Base-by-base conservation (phyloP, 2,797 vertebrate species). In the Pangasius macronema region DNA sequence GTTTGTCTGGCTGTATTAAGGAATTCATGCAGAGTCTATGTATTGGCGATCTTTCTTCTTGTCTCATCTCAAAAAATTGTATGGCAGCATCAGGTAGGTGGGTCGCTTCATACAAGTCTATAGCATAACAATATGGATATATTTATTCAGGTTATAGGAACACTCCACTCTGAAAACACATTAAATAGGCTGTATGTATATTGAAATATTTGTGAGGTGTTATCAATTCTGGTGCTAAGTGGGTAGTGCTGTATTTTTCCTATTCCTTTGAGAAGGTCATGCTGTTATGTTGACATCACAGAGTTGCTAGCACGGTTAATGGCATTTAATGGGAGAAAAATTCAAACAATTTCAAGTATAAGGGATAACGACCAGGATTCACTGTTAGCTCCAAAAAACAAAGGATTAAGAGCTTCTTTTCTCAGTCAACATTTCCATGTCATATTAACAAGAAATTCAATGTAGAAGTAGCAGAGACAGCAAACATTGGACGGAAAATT, bases 101-200 rank as follows among this genome's bases (percentile, higher is more conserved):
- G 16, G 86, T 88, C 22, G 57, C 76, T 57, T 73, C 85, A 59
- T 90, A 79, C 82, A 90, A 86, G 30, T 90, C 88, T 90, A 55
- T 5, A 75, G 53, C 76, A 83, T 13, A 83, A 85, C 22, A 85
- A 30, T 5, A 22, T 13, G 13, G 16, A 8, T 61, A 51, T 36
- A 55, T 77, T 72, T 63, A 30, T 49, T 4, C 42, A 14, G 72
- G 10, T 5, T 30, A 53, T 8, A 9, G 49, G 6, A 36, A 36
- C 36, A 36, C n/a, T 57, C n/a, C 8, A 33, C 16, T 77, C 2
- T 14, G 11, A 49, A 49, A 13, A 55, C 7, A 55, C n/a, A 22
- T 55, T 8, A 3, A 76, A 51, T 30, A 18, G 18, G 13, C 30
- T 76, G 46, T 46, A 46, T 46, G 46, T 51, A 51, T 18, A 30